Evolutionary conservation across 2,888 invertebrate genomes (phyloP), one percentile per base, ranked within the genome.

Genomic region (Agrotis clavis): DNA sequence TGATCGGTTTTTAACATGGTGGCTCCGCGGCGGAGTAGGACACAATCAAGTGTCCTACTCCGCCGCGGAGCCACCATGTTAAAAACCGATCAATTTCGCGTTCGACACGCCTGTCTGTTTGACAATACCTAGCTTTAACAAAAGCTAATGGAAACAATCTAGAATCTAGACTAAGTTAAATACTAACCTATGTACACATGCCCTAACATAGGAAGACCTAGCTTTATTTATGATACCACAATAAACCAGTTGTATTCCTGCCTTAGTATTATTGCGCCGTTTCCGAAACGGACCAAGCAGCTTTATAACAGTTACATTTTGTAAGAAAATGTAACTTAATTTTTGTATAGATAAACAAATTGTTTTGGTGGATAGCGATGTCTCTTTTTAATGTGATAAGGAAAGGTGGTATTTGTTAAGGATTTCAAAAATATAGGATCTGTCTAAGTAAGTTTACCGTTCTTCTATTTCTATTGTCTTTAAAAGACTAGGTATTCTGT

Each of bases 241-340:
- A 83, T 82, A 82, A 82, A 82, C 74, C 65, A 81, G 77, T 69
- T 66, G 83, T 76, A 83, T 79, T 70, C 64, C 53, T 67, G 73
- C 68, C 77, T 51, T n/a, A 66, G 68, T 83, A 83, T 80, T 79
- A 82, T 77, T 65, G 65, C 81, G 65, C 51, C 56, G 68, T 84
- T 74, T 77, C 81, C 82, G 67, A 54, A 67, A 59, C 64, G 62
- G 67, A 74, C 80, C 45, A 18, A 35, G 19, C 74, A 79, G 75
- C 59, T 74, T 62, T 67, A 60, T 47, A 72, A 72, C 19, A 60
- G 30, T 45, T 6, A 54, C 30, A 41, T 66, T 51, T 61, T 60
- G 41, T 59, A n/a, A 47, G 47, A 70, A 51, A 54, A 41, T 69
- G 21, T 16, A n/a, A 41, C 2, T 64, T 47, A 41, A 59, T 53